Base-by-base conservation (phyloP, 2,888 invertebrate species). In the Ennomos erosarius region DNA sequence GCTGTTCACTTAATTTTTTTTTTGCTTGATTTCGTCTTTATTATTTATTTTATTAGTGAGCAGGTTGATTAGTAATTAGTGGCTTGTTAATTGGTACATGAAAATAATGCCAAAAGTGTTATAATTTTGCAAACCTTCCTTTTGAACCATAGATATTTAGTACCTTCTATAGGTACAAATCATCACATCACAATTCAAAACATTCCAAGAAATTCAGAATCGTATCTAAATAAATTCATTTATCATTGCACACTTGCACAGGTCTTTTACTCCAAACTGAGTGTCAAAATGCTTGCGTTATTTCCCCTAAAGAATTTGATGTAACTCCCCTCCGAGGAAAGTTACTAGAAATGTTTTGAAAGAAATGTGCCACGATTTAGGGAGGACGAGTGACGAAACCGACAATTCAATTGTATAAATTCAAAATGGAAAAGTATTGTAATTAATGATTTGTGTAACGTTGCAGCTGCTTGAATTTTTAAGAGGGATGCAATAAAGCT, bases 271-370 rank as follows among this genome's bases (percentile, higher is more conserved):
- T n/a, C 16, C n/a, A n/a, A 10, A 35, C n/a, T 42, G 50, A 16
- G 36, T 11, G 26, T 37, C 43, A 33, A 10, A 33, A 43, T 10
- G 33, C 26, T 26, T 26, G 6, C 9, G 33, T 43, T 49, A 37
- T 42, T 51, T 12, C 46, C 39, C 36, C 38, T 13, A 26, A 26
- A 12, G 13, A 35, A 55, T 48, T 42, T 50, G 56, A 59, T 55
- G 52, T 58, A 55, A 60, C 44, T 62, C 64, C 81, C 76, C 76
- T 75, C 70, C 71, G 68, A 77, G 70, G 67, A 79, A 78, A 84
- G 84, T 81, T 61, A 61, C 73, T 64, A 42, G 61, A 56, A 49
- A 65, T 62, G 58, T 69, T 68, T 71, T 64, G 61, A 60, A 59
- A 58, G 64, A 62, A 74, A 76, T 71, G 48, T 58, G 58, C 50